Conservation (phyloP, 2,888 invertebrate species). For the Brachynemurus nebulosus region DNA sequence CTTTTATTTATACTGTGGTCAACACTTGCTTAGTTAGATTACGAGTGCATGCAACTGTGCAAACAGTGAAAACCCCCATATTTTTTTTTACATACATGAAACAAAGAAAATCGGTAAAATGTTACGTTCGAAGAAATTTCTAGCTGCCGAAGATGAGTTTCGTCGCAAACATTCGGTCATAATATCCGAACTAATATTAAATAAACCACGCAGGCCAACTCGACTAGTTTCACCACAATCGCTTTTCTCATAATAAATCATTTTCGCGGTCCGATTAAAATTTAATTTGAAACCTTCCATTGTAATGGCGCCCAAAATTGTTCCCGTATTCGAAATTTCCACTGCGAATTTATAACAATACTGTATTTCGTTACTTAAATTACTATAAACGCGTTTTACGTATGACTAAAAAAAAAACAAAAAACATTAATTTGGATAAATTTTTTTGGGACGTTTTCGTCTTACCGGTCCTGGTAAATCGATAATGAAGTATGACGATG, state of each 20-base stretch:
- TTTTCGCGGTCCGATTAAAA: conserved; percentile 36
- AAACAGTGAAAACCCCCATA: too few species aligned
- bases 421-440: conserved; percentile 4
- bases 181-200: conserved; percentile 22
- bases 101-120: neutral
- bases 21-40: too few species aligned
- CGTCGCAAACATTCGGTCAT: neutral
- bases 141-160: neutral
- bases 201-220: conserved; percentile 32
- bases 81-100: neutral
- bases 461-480: conserved; percentile 35
- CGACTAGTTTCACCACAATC: conserved; percentile 33
- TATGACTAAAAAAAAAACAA: conserved; percentile 31
- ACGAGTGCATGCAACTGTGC: too few species aligned
- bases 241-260: conserved; percentile 34
- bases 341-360: conserved; percentile 38
- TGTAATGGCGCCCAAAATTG: conserved; percentile 35
- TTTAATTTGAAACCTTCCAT: conserved; percentile 37
- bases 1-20: too few species aligned
- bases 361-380: conserved; percentile 27
- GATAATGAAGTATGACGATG: conserved; percentile 33
- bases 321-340: conserved; percentile 32
- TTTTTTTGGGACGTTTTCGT: neutral
- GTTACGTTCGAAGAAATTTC: neutral
- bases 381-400: conserved; percentile 31